Percentiles rank a stretch among this genome's conserved stretches.
Evolutionary conservation across 2,797 vertebrate species (phyloP).

Genomic region (Huso huso): DNA sequence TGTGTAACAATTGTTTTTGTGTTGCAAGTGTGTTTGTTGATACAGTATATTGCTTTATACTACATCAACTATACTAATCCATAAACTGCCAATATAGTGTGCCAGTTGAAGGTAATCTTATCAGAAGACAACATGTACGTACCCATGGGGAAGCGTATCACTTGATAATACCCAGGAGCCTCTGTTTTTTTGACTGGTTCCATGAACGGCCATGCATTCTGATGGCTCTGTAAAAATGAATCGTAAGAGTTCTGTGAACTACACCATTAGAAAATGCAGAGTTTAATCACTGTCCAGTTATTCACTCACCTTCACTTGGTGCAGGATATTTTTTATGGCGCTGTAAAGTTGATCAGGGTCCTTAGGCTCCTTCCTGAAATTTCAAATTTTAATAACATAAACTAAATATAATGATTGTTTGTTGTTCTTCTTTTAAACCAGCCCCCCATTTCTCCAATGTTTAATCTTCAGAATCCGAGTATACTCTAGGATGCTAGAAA

Average conservation of each 20-base stretch:
- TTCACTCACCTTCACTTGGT: slow-evolving; percentile 86
- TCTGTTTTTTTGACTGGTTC: slow-evolving; percentile 98
- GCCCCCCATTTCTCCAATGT: too few species aligned
- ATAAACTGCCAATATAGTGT: too few species aligned
- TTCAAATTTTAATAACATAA: not conserved
- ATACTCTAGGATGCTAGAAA: too few species aligned
- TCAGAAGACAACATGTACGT: slow-evolving; percentile 32
- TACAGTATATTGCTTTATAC: too few species aligned
- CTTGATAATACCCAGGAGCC: slow-evolving; percentile 97
- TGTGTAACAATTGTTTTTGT: too few species aligned
- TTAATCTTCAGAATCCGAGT: too few species aligned
- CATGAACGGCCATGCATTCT: slow-evolving; percentile 98
- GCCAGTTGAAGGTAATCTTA: too few species aligned
- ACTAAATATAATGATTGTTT: too few species aligned
- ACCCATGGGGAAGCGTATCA: slow-evolving; percentile 99
- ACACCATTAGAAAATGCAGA: not conserved
- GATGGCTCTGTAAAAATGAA: slow-evolving; percentile 76
- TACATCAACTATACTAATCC: too few species aligned
- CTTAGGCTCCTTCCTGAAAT: slow-evolving; percentile 86
- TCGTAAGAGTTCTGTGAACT: slow-evolving; percentile 32
- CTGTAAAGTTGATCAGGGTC: slow-evolving; percentile 93
- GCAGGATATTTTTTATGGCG: slow-evolving; percentile 88
- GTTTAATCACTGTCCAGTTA: not conserved
- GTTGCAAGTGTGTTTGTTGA: too few species aligned
- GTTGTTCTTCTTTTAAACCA: too few species aligned